Base-by-base conservation (phyloP, 2,797 vertebrate species). In the Discoglossus pictus region DNA sequence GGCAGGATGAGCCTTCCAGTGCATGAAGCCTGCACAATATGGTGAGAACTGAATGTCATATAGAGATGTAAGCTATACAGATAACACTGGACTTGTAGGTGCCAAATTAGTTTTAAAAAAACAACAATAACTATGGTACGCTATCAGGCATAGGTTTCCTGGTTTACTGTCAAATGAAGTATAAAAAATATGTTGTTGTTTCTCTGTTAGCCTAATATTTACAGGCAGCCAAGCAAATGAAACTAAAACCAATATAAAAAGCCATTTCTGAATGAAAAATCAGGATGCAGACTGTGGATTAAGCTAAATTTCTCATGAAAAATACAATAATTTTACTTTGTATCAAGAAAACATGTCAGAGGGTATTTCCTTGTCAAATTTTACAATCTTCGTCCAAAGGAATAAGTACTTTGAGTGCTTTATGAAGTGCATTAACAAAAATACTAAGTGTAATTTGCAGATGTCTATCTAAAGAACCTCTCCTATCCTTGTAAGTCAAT, bases 401-500 rank as follows among this genome's bases (percentile, higher is more conserved):
- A 83, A 84, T 84, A 64, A 86, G 80, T 80, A 86, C 82, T 88
- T 82, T 84, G 79, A 84, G 80, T 88, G 89, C 76, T 79, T 82
- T 83, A 87, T 43, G 81, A 89, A 92, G 89, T 92, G 91, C 88
- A 92, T 88, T 82, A 89, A 83, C 84, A 88, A 84, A 79, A 85
- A 91, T 76, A 77, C 73, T 74, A 78, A 50, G 77, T 75, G 73
- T 82, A 76, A 76, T 53, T 48, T 73, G 68, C 73, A 77, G 75
- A 75, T 71, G 71, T 68, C 68, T 69, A 66, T 1, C 70, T 73
- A 74, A 31, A 27, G 0, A 59, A 67, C 25, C 74, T 63, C 27
- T 75, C 70, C 92, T 92, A 99, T 81, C 95, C 91, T 83, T 95
- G 92, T 78, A 99, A 90, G 73, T 99, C 97, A 75, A 92, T 94